Evolutionary conservation across 2,113 vertebrate genomes (phyloP), one percentile per base, ranked within the genome.

Genomic region (Rhizomys pruinosus): DNA sequence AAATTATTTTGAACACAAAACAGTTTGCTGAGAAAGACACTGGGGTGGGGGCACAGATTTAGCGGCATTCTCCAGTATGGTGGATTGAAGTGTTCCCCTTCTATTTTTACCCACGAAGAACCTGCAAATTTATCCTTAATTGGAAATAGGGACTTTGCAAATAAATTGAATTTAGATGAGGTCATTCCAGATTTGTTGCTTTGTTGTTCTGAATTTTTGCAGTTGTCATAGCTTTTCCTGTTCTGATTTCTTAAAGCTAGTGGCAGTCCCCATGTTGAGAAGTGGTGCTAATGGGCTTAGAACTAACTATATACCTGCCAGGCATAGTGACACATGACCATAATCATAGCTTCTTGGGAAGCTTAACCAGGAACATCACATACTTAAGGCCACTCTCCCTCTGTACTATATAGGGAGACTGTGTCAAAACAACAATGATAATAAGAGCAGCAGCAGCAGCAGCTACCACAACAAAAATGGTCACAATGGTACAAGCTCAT

Each of bases 171-270:
- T 84, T 79, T 79, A 84, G 4, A 94, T 74, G 34, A 89, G 34
- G 44, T 69, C 68, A 84, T n/a, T 61, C 63, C 2, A 71, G 32
- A 80, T 84, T 74, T 84, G 55, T 71, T 72, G 25, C 69, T 84
- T 74, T 84, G 55, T 71, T 72, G 25, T 73, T 93, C 29, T 95
- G 68, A 88, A 90, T 80, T 73, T 72, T 20, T 61, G 1, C 13
- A 55, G 12, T 89, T 95, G 92, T 89, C 95, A 92, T 77, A 85
- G 37, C 16, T n/a, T 90, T 94, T 11, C 64, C 52, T 92, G 72
- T 23, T 57, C n/a, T 87, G 23, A 37, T n/a, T 92, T 7, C 16
- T 82, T 84, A 79, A 94, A 90, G 72, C 23, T 88, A 88, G 37
- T 25, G 63, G 25, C 25, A 93, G 32, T 86, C 17, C 22, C 86